These are phyloP conservation scores for Eulemur coronatus DNA, from an alignment of 2,797 vertebrate species.

Conservation along the genomic window DNA sequence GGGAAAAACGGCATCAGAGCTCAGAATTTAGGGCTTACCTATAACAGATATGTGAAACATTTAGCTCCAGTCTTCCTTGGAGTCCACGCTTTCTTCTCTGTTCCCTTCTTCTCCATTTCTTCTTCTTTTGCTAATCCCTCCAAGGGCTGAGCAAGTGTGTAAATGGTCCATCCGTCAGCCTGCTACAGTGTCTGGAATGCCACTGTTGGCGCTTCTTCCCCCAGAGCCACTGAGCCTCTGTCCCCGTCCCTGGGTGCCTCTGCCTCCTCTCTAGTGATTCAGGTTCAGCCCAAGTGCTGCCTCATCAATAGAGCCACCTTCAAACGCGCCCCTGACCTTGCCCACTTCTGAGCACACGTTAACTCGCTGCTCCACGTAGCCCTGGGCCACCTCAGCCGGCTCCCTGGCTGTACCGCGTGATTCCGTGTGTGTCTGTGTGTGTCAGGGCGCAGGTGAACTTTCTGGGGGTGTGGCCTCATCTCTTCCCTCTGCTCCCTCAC, in stretches of 20 bases:
- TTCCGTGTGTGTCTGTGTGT: neutral
- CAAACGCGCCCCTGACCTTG: neutral
- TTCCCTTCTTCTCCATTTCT: neutral
- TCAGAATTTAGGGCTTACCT: neutral
- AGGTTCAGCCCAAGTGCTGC: neutral
- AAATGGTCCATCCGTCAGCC: neutral
- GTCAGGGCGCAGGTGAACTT: neutral
- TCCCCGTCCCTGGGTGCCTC: neutral
- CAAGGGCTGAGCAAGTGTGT: neutral
- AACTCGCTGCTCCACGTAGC: rapidly evolving
- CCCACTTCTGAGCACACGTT: no score
- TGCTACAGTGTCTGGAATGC: neutral
- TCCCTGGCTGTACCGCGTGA: rapidly evolving
- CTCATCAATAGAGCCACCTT: neutral
- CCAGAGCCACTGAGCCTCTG: neutral
- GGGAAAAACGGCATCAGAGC: neutral
- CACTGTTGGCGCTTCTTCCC: neutral
- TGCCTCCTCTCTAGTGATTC: neutral
- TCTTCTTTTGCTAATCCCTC: neutral
- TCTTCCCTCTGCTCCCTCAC: neutral
- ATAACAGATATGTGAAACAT: neutral
- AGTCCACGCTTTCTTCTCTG: neutral
- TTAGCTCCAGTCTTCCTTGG: neutral
- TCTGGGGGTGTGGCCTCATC: neutral
- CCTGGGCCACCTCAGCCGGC: neutral